Evolutionary conservation across 92 coral and sea anemone species (phyloP).

Genomic region (Bergia sp.): DNA sequence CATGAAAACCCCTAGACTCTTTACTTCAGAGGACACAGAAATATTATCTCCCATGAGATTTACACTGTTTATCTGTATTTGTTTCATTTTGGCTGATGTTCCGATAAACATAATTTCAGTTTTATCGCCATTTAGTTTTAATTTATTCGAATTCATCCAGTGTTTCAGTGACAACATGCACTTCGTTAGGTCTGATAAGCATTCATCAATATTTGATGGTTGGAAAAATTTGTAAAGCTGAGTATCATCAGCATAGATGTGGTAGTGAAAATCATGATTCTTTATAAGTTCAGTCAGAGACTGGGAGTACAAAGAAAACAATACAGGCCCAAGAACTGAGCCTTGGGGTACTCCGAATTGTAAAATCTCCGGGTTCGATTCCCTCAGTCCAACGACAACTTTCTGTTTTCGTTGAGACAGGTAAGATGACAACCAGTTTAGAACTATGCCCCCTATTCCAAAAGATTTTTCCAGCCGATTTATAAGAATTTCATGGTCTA

Average conservation of each 20-base stretch:
- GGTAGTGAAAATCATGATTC: neutral
- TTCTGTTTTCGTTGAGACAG: neutral
- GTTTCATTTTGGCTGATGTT: neutral
- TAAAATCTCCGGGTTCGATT: neutral
- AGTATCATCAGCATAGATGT: neutral
- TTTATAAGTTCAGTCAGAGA: neutral
- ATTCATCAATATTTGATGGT: neutral
- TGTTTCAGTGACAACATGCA: neutral
- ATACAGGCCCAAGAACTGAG: neutral
- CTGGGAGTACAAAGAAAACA: neutral
- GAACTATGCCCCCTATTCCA: neutral
- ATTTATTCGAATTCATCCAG: neutral
- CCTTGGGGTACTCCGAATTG: conserved; percentile 8
- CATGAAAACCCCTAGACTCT: neutral
- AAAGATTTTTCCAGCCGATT: neutral
- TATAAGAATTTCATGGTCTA: conserved; percentile 5
- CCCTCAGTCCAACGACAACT: neutral
- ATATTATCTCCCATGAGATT: neutral
- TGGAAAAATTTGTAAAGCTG: neutral
- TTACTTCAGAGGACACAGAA: neutral
- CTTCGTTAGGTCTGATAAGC: neutral
- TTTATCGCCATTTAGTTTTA: too few relatives aligned
- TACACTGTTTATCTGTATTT: neutral
- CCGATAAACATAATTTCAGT: conserved; percentile 15
- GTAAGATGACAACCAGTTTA: conserved; percentile 7